Base-by-base conservation (phyloP, 1,140 invertebrate genomes). In the Zeugodacus cucurbitae region DNA sequence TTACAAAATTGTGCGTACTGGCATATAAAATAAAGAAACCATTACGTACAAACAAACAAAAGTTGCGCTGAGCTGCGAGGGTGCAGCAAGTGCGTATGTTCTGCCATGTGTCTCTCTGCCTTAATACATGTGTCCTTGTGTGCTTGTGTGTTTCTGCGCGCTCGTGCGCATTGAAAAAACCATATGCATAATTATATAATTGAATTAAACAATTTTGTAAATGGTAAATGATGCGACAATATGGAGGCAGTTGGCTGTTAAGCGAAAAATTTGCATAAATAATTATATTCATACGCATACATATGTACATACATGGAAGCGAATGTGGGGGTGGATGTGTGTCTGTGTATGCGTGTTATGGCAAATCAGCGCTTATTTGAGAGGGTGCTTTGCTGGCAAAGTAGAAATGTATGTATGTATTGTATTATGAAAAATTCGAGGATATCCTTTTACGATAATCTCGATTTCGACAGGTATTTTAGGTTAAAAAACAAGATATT, bases 131-230 rank as follows among this genome's bases (percentile, higher is more conserved):
- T 0, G 29, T 67, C 11, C 17, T n/a, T n/a, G 62, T 3, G 62
- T 67, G 62, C 7, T 4, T 62, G 26, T n/a, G 64, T 37, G 67
- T 74, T 74, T 1, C 41, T 74, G 67, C 41, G 67, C 67, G 67
- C 34, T 74, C 67, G 67, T 74, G 67, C 67, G 67, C 67, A 37
- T 74, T 74, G 67, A 74, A 74, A 74, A 82, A 87, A 87, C n/a
- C 87, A 87, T 87, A 67, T 70, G 62, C 87, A 87, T 67, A 87
- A 87, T 87, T 87, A 67, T 87, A 67, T 87, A 87, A 87, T 87
- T 87, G 59, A 87, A 87, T 87, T 87, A 87, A 87, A 87, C 62
- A 87, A 87, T 87, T 87, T 67, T 57, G 58, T 67, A 67, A 67
- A 87, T 64, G 87, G 87, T 67, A 67, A 87, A 87, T 67, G 59